Conservation (phyloP, 2,888 invertebrate genomes). For the Zaprionus bogoriensis region DNA sequence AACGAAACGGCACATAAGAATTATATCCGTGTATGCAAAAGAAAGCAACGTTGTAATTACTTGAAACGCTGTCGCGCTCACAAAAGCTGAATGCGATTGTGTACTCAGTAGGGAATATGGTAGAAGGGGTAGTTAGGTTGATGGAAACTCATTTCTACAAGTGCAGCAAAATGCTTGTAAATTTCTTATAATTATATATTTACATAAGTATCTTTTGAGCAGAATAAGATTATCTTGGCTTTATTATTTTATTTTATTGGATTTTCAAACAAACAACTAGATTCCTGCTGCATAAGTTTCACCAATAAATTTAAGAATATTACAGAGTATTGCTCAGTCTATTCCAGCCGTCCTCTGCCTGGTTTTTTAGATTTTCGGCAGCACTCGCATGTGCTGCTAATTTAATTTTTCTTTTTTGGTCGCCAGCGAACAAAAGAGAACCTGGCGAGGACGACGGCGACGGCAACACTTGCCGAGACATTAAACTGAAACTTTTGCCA, state of each 20-base stretch:
- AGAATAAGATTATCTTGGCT: too few relatives aligned
- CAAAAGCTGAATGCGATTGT: not conserved
- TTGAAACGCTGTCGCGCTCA: slow-evolving; percentile 42
- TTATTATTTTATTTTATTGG: too few relatives aligned
- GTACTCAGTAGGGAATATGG: not conserved
- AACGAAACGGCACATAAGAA: slow-evolving; percentile 32
- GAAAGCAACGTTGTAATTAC: slow-evolving; percentile 62
- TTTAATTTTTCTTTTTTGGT: slow-evolving; percentile 41
- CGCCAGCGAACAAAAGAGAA: too few relatives aligned
- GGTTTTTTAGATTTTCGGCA: slow-evolving; percentile 20
- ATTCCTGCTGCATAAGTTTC: too few relatives aligned
- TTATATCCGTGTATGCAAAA: slow-evolving; percentile 30
- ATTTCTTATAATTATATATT: too few relatives aligned
- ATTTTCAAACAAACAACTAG: too few relatives aligned
- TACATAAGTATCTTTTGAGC: too few relatives aligned
- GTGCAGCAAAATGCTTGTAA: too few relatives aligned
- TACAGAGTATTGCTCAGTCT: not conserved
- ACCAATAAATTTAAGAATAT: too few relatives aligned
- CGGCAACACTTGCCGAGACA: slow-evolving; percentile 50
- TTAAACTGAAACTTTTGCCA: slow-evolving; percentile 68
- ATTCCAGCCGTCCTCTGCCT: too few relatives aligned
- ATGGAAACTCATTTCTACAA: not conserved
- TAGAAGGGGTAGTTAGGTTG: not conserved
- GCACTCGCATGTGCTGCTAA: slow-evolving; percentile 69
- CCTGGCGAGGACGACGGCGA: slow-evolving; percentile 24